Conservation (phyloP, 2,797 vertebrate genomes). For the Staurois parvus region DNA sequence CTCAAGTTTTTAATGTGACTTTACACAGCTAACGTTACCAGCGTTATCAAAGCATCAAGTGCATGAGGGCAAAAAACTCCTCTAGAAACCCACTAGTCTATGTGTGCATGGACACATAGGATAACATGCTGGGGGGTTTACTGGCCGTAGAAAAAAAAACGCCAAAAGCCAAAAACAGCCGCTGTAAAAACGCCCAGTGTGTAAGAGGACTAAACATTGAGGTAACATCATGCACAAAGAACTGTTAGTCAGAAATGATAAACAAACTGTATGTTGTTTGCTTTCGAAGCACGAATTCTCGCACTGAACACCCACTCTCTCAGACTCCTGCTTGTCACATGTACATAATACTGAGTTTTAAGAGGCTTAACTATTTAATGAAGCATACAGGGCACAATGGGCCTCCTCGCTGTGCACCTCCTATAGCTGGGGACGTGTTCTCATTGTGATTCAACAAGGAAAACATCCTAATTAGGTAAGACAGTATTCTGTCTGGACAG, state of each 20-base stretch:
- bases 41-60: too few species aligned
- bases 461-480: slow-evolving; percentile 68
- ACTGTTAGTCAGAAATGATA: neutral
- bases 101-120: too few species aligned
- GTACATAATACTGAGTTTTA: slow-evolving; percentile 69
- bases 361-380: slow-evolving; percentile 77
- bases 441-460: slow-evolving; percentile 75
- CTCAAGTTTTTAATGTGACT: too few species aligned
- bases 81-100: too few species aligned
- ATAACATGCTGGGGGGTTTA: too few species aligned
- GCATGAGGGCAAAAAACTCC: too few species aligned
- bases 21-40: too few species aligned
- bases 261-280: slow-evolving; percentile 14
- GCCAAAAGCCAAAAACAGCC: too few species aligned
- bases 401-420: slow-evolving; percentile 67
- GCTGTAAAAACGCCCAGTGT: too few species aligned
- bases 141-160: too few species aligned
- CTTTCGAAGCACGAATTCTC: slow-evolving; percentile 59
- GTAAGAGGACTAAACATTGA: too few species aligned
- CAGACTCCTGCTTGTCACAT: slow-evolving; percentile 66
- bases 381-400: slow-evolving; percentile 73
- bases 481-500: slow-evolving; percentile 55
- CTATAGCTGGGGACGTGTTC: slow-evolving; percentile 68
- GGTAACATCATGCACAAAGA: too few species aligned
- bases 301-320: slow-evolving; percentile 65